Evolutionary conservation across 2,888 invertebrate species (phyloP), one percentile per base, ranked within the genome.

Genomic region (Ochlodes sylvanus): DNA sequence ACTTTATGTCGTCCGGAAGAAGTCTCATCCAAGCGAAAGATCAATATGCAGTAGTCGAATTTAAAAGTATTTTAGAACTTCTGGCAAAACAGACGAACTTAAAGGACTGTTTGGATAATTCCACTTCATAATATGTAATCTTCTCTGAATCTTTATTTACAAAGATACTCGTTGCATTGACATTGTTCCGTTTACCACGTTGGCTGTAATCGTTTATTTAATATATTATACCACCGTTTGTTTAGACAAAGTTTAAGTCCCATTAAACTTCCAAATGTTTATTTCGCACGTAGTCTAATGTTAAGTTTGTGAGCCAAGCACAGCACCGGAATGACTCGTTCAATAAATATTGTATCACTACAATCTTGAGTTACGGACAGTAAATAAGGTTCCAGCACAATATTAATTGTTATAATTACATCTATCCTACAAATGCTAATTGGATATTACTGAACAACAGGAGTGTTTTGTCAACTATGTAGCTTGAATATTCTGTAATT

Each of bases 281-380:
- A 44, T 17, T 5, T 42, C 6, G 0, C 34, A 56, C 14, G 19
- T 57, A 15, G 47, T 57, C 47, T 64, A 47, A 64, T 38, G 19
- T 34, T 47, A 38, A 64, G 47, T 47, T 57, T 34, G 17, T 34
- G 12, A 38, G 12, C 38, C 1, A 9, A 32, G 32, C 58, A 66
- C 50, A 58, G 57, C 34, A 44, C 44, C 0, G n/a, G 4, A 10
- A 34, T 54, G 52, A 61, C 58, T 47, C 21, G 47, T 52, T 44
- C 41, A 68, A 71, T 69, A 71, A 71, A 71, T 63, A 62, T 38
- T 62, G 58, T 62, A 55, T 58, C 62, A 55, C 64, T 65, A 62
- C 69, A 69, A 71, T 69, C 69, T 69, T 68, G 62, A 56, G 63
- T 69, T 69, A 71, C 64, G 14, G 19, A 47, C 63, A 69, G 62